phyloP scores from a whole-genome alignment of 2,888 invertebrate genomes.

The Himalopsyche kuldschensis region DNA sequence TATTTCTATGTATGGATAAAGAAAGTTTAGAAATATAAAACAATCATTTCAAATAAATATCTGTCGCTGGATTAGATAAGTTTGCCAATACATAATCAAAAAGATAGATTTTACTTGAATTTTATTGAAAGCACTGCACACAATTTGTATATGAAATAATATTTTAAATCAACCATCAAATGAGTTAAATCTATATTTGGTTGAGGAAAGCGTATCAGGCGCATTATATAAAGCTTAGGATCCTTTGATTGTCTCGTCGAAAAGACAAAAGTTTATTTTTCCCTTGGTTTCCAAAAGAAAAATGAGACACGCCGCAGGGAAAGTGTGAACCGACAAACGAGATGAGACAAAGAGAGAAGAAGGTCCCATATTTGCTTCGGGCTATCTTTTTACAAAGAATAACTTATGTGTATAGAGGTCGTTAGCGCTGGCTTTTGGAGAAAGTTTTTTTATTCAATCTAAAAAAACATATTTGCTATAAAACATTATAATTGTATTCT shows the following conservation, averaged over 20 bases:
- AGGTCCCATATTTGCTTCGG: not conserved
- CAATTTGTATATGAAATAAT: too few relatives aligned
- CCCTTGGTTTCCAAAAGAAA: not conserved
- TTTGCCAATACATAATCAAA: too few relatives aligned
- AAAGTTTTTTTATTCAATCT: not conserved
- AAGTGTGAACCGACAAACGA: not conserved
- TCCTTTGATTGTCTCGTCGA: not conserved
- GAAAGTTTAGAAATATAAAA: too few relatives aligned
- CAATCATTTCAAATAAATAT: too few relatives aligned
- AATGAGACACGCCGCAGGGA: not conserved
- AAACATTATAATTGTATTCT: not conserved
- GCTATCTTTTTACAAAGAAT: slow-evolving; percentile 2
- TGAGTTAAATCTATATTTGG: slow-evolving; percentile 11
- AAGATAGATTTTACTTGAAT: too few relatives aligned
- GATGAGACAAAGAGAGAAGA: not conserved
- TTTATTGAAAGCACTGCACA: too few relatives aligned
- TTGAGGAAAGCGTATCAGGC: slow-evolving; percentile 5
- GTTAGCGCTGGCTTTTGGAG: slow-evolving; percentile 9
- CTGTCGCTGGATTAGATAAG: too few relatives aligned
- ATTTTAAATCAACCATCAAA: not conserved
- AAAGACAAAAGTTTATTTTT: slow-evolving; percentile 2
- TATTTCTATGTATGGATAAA: too few relatives aligned
- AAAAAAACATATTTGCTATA: not conserved
- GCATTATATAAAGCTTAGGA: slow-evolving; percentile 4
- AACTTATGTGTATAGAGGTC: slow-evolving; percentile 14